Evolutionary conservation across 2,888 invertebrate genomes (phyloP).

Genomic region (Cephus nigrinus): DNA sequence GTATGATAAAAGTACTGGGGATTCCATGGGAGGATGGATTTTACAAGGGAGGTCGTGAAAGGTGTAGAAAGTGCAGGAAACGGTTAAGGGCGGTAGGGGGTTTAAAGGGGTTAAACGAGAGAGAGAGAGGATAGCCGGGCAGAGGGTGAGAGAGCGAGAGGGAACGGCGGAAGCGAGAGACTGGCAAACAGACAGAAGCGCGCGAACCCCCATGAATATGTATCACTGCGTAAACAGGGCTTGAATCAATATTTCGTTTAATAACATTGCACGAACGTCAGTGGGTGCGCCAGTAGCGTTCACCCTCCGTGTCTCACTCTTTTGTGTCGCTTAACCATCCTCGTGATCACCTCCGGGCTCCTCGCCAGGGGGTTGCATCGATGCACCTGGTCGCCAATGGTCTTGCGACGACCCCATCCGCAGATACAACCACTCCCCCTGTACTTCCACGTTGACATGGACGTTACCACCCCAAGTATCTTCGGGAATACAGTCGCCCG

Average conservation of each 20-base stretch:
- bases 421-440: neutral
- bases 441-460: neutral
- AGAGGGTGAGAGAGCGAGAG: slow-evolving; percentile 26
- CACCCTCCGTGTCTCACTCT: slow-evolving; percentile 10
- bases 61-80: neutral
- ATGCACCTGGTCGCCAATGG: neutral
- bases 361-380: neutral
- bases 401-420: neutral
- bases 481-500: neutral
- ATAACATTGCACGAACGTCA: slow-evolving; percentile 52
- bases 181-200: slow-evolving; percentile 57
- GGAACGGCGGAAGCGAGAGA: slow-evolving; percentile 2
- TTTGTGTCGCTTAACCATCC: slow-evolving; percentile 10
- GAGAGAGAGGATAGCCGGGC: slow-evolving; percentile 8
- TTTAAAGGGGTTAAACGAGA: slow-evolving; percentile 12
- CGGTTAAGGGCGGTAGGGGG: neutral
- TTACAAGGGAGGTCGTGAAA: neutral
- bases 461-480: neutral
- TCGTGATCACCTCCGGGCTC: neutral
- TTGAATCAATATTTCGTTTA: slow-evolving; percentile 67
- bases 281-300: neutral
- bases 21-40: neutral
- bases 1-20: neutral
- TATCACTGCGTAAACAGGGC: slow-evolving; percentile 65
- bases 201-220: slow-evolving; percentile 63